Evolutionary conservation across 2,113 vertebrate species (phyloP).

Genomic region (Phycodurus eques): DNA sequence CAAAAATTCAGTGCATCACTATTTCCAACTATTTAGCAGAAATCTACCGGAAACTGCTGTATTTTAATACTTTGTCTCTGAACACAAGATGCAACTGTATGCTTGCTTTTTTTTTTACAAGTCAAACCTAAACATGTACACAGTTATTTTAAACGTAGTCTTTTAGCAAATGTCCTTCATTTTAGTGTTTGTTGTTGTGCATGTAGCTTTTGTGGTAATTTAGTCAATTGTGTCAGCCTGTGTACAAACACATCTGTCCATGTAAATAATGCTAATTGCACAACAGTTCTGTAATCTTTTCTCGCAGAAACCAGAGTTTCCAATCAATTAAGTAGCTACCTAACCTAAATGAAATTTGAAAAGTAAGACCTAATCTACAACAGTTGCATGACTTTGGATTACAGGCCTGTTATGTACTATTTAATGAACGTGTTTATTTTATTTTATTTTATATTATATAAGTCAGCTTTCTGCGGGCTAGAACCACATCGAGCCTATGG

Average conservation of each 20-base stretch:
- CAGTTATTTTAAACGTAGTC: constrained; percentile 9
- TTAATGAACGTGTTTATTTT: constrained; percentile 22
- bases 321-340: neutral
- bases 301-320: neutral
- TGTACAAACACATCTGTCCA: constrained; percentile 13
- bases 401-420: constrained; percentile 59
- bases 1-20: neutral
- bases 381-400: constrained; percentile 12
- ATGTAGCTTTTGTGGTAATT: constrained; percentile 41
- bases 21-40: neutral
- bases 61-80: neutral
- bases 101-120: constrained; percentile 6
- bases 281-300: constrained; percentile 45
- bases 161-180: constrained; percentile 18
- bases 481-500: neutral
- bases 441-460: neutral
- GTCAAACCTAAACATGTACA: constrained; percentile 28
- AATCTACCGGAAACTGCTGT: neutral
- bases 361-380: constrained; percentile 19
- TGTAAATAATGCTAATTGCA: constrained; percentile 39
- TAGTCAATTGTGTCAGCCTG: constrained; percentile 21
- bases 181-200: constrained; percentile 39
- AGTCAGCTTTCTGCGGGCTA: neutral
- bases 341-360: neutral
- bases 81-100: constrained; percentile 21